Percentiles rank a stretch among this genome's conserved stretches.
These are phyloP conservation scores for Protophormia terraenovae DNA, from an alignment of 2,888 invertebrate genomes.

Conservation along the genomic window DNA sequence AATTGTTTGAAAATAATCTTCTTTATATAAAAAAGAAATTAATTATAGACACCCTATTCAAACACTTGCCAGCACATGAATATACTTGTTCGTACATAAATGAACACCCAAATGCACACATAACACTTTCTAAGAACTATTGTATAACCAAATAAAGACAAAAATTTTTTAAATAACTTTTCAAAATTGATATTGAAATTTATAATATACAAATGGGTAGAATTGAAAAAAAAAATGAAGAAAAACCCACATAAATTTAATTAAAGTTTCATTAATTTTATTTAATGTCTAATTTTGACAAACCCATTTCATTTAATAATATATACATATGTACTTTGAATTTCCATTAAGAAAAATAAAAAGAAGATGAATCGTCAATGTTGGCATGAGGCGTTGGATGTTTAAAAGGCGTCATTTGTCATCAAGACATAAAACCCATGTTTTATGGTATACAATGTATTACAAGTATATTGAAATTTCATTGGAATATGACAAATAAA, in stretches of 20 bases:
- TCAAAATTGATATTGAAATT: not conserved
- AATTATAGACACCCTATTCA: slow-evolving; percentile 19
- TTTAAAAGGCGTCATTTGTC: slow-evolving; percentile 35
- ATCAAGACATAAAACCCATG: not conserved
- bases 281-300: not conserved
- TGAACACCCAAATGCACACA: not conserved
- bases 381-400: slow-evolving; percentile 17
- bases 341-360: not conserved
- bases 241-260: slow-evolving; percentile 39
- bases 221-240: not conserved
- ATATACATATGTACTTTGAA: too few species aligned
- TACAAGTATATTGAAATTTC: not conserved
- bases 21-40: not conserved
- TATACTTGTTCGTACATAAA: too few species aligned
- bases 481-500: not conserved
- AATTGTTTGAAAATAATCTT: slow-evolving; percentile 11
- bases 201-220: too few species aligned
- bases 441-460: not conserved
- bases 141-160: slow-evolving; percentile 17
- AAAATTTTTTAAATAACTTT: slow-evolving; percentile 3
- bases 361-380: slow-evolving; percentile 14
- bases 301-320: slow-evolving; percentile 23
- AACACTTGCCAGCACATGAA: not conserved
- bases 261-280: not conserved
- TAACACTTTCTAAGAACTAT: slow-evolving; percentile 9